Conservation (phyloP, 2,888 invertebrate genomes). For the Octonoba sinensis region DNA sequence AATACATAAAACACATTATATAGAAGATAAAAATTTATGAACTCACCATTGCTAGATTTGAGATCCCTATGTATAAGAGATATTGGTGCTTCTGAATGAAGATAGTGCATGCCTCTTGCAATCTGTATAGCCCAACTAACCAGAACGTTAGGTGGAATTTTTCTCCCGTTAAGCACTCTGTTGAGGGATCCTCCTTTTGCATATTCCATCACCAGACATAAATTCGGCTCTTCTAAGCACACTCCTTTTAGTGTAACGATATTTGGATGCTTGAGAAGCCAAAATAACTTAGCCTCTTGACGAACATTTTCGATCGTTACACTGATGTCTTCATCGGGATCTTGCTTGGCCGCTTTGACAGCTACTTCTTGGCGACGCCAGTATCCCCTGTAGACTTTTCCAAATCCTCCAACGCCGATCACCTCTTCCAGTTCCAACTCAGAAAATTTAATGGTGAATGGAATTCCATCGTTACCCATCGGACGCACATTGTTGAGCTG, state of each 20-base stretch:
- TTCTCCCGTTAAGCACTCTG: slow-evolving; percentile 82
- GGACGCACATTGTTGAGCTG: slow-evolving; percentile 68
- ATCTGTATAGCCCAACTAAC: slow-evolving; percentile 99
- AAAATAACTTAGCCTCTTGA: slow-evolving; percentile 88
- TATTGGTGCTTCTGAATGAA: slow-evolving; percentile 94
- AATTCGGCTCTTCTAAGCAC: slow-evolving; percentile 89
- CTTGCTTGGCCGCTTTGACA: slow-evolving; percentile 93
- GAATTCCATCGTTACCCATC: slow-evolving; percentile 42
- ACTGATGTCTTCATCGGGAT: slow-evolving; percentile 89
- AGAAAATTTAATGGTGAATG: slow-evolving; percentile 79
- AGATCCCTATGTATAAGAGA: slow-evolving; percentile 97
- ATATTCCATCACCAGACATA: slow-evolving; percentile 97
- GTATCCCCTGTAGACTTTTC: slow-evolving; percentile 87
- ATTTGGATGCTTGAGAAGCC: slow-evolving; percentile 93
- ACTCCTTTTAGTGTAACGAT: slow-evolving; percentile 95
- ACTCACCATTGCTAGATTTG: slow-evolving; percentile 97
- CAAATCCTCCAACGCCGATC: slow-evolving; percentile 97
- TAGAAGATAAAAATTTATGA: not conserved
- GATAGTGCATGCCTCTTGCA: slow-evolving; percentile 94
- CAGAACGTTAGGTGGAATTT: slow-evolving; percentile 91
- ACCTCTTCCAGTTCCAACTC: slow-evolving; percentile 91
- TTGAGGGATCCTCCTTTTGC: slow-evolving; percentile 94
- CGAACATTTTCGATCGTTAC: slow-evolving; percentile 89
- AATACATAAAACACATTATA: too few relatives aligned
- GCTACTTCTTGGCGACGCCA: slow-evolving; percentile 90